phyloP scores from a whole-genome alignment of 1,140 invertebrate species.

The Eulimnadia texana region DNA sequence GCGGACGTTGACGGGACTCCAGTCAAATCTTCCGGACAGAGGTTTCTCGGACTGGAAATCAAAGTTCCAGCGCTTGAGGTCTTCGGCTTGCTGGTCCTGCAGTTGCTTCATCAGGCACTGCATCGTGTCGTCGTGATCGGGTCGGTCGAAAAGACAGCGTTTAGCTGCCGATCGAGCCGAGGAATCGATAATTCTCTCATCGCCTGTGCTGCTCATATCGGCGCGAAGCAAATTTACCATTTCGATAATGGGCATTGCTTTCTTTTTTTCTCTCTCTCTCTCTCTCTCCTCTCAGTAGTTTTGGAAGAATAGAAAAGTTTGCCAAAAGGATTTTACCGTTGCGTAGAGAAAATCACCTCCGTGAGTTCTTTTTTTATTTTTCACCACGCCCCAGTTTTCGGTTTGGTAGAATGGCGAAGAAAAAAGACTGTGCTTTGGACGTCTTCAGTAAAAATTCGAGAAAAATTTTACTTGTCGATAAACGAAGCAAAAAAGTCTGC shows the following conservation, averaged over 20 bases:
- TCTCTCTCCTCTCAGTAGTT: too few relatives aligned
- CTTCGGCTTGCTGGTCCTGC: not conserved
- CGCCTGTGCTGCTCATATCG: not conserved
- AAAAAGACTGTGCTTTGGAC: too few relatives aligned
- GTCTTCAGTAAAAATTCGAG: too few relatives aligned
- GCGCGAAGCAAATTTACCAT: not conserved
- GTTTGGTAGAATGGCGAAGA: too few relatives aligned
- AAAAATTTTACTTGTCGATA: not conserved
- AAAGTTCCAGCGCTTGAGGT: conserved; percentile 4
- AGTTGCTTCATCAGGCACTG: not conserved
- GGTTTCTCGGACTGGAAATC: not conserved
- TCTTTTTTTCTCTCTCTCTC: not conserved
- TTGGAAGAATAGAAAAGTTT: too few relatives aligned
- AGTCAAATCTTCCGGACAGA: not conserved
- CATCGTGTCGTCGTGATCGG: not conserved
- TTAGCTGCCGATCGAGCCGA: not conserved
- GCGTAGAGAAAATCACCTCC: not conserved
- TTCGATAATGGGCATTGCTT: not conserved
- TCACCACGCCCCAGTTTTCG: not conserved
- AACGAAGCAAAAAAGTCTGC: too few relatives aligned
- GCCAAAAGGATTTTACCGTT: not conserved
- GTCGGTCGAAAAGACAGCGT: not conserved
- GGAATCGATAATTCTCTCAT: not conserved
- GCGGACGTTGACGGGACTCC: not conserved
- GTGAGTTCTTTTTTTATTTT: not conserved